Percentiles rank a stretch among this genome's conserved stretches.
Evolutionary conservation across 1,140 invertebrate genomes (phyloP).

Genomic region (Drosophila ogumai): DNA sequence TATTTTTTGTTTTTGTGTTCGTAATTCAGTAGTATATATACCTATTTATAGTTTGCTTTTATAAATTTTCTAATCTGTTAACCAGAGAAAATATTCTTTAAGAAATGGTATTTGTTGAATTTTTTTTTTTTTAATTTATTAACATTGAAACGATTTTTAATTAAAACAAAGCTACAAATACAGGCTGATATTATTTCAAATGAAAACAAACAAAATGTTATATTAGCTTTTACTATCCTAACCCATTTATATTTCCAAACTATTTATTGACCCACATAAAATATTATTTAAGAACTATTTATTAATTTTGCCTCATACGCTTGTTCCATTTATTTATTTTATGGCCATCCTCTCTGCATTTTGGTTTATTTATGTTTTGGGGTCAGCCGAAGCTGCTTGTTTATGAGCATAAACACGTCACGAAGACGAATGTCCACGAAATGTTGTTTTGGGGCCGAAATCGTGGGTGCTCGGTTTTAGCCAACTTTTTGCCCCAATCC

Average conservation of each 20-base stretch:
- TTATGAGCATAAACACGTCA: slow-evolving; percentile 37
- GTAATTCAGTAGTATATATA: no score
- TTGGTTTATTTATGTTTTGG: slow-evolving; percentile 36
- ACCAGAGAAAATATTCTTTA: no score
- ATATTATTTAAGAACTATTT: not conserved
- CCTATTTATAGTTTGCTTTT: no score
- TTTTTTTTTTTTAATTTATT: not conserved
- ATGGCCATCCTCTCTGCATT: not conserved
- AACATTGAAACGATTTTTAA: not conserved
- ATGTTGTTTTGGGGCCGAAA: slow-evolving; percentile 31
- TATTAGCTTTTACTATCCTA: not conserved
- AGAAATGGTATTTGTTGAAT: no score
- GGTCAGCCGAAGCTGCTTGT: slow-evolving; percentile 38
- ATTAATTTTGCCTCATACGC: not conserved
- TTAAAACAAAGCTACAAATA: not conserved
- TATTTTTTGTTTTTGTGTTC: no score
- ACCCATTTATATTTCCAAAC: no score
- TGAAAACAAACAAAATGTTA: not conserved
- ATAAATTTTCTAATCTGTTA: no score
- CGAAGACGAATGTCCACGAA: slow-evolving; percentile 26
- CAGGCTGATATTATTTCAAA: not conserved
- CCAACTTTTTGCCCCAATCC: slow-evolving; percentile 44
- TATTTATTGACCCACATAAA: not conserved
- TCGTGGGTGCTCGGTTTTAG: slow-evolving; percentile 26
- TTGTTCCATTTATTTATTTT: slow-evolving; percentile 8